These are phyloP conservation scores for Pristionchus maxplancki DNA, from an alignment of 2,888 invertebrate genomes.

Conservation along the genomic window DNA sequence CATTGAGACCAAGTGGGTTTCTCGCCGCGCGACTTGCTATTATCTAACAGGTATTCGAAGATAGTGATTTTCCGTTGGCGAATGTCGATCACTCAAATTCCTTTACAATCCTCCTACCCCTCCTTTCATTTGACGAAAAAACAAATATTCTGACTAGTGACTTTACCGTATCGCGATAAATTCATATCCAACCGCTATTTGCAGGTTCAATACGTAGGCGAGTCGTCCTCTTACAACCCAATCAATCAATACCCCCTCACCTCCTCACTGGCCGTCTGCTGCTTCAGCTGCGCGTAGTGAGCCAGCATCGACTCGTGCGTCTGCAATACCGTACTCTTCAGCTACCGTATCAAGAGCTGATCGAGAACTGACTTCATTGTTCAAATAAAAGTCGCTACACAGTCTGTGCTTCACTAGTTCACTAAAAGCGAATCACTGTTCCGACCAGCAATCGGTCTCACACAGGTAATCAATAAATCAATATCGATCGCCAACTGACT, in stretches of 20 bases:
- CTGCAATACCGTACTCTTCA: constrained; percentile 11
- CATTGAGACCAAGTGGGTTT: not conserved
- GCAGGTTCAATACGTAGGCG: too few species aligned
- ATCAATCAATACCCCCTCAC: constrained; percentile 28
- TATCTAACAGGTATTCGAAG: too few species aligned
- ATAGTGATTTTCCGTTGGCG: too few species aligned
- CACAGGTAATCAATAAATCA: not conserved
- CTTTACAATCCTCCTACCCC: too few species aligned
- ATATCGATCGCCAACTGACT: not conserved
- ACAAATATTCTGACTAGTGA: too few species aligned
- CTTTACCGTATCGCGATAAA: too few species aligned
- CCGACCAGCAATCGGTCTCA: too few species aligned
- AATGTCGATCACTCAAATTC: too few species aligned
- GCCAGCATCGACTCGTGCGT: constrained; percentile 18
- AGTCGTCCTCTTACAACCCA: too few species aligned
- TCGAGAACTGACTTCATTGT: not conserved
- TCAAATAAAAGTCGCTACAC: too few species aligned
- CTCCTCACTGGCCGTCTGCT: constrained; percentile 21
- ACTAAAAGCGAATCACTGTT: not conserved
- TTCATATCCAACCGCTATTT: too few species aligned
- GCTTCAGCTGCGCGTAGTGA: not conserved
- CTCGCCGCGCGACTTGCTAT: not conserved
- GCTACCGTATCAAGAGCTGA: not conserved
- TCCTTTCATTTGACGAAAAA: too few species aligned
- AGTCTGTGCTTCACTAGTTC: not conserved